Percentiles rank a stretch among this genome's conserved stretches.
These are phyloP conservation scores for Rugalucina vietnamica DNA, from an alignment of 2,888 invertebrate species.

Conservation along the genomic window DNA sequence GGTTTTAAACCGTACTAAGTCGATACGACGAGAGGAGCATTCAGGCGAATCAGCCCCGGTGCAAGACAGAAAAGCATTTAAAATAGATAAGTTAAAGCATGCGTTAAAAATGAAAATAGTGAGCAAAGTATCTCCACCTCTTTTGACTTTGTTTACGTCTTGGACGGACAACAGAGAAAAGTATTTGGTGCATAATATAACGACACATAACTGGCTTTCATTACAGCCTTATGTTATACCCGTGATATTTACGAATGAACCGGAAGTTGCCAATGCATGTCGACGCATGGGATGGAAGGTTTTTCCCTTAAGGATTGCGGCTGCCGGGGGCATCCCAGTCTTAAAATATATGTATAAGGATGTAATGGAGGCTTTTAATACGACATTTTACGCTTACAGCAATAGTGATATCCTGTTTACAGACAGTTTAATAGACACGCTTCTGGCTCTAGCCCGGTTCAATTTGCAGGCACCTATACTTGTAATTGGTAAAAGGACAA, in stretches of 20 bases:
- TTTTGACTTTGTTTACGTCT: too few species aligned
- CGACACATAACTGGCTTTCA: too few species aligned
- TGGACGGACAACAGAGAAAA: conserved; percentile 63
- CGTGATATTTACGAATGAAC: conserved; percentile 59
- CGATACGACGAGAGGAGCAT: too few species aligned
- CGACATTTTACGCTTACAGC: conserved; percentile 72
- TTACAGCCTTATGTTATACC: conserved; percentile 57
- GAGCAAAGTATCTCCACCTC: too few species aligned
- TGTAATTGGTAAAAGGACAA: conserved; percentile 68
- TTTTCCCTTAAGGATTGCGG: conserved; percentile 56
- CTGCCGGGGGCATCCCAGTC: conserved; percentile 70
- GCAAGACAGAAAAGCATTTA: too few species aligned
- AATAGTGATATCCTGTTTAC: conserved; percentile 78
- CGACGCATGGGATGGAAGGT: conserved; percentile 59
- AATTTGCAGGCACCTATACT: conserved; percentile 55
- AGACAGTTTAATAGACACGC: conserved; percentile 61
- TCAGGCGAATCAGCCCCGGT: too few species aligned
- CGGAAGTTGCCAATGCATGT: conserved; percentile 18
- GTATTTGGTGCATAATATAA: too few species aligned
- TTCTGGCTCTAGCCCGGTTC: conserved; percentile 43
- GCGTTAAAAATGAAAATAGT: too few species aligned
- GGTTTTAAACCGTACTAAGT: too few species aligned
- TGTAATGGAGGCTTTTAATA: conserved; percentile 64
- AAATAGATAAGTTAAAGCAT: too few species aligned
- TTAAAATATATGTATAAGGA: conserved; percentile 75